Percentiles rank a stretch among this genome's conserved stretches.
These are phyloP conservation scores for Plecotus auritus DNA, from an alignment of 2,113 vertebrate genomes.

Conservation along the genomic window DNA sequence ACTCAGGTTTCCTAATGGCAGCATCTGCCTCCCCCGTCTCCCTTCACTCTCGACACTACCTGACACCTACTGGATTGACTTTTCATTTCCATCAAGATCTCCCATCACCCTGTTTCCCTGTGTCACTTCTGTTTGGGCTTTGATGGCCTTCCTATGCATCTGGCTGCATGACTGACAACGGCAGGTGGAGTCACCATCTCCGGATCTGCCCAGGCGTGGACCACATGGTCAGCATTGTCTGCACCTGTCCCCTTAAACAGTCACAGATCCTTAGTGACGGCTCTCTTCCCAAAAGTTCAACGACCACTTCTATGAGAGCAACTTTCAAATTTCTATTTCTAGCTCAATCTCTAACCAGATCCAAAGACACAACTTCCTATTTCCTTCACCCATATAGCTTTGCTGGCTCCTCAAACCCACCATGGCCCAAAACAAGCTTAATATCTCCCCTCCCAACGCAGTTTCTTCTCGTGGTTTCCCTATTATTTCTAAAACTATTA, in stretches of 20 bases:
- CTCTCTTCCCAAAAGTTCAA: background rate
- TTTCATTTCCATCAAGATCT: background rate
- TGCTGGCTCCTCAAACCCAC: background rate
- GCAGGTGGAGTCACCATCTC: background rate
- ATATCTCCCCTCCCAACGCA: background rate
- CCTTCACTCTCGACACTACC: background rate
- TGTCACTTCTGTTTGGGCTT: background rate
- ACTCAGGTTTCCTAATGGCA: background rate
- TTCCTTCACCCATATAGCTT: background rate
- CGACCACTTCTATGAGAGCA: background rate
- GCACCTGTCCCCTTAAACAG: background rate
- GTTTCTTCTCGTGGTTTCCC: background rate
- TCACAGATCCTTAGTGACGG: background rate
- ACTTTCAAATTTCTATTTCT: background rate
- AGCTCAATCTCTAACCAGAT: background rate
- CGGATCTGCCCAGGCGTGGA: background rate
- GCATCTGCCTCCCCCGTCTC: background rate
- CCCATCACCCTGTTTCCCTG: background rate
- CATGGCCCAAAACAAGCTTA: background rate
- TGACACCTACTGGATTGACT: background rate
- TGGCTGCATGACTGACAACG: background rate
- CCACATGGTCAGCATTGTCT: background rate
- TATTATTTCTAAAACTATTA: background rate
- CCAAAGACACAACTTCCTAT: background rate
- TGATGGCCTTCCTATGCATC: background rate